A percentile compares a stretch with the other conserved stretches of the same genome.
These are phyloP conservation scores for Anthoptus insignis DNA, from an alignment of 2,888 invertebrate genomes.

Conservation along the genomic window DNA sequence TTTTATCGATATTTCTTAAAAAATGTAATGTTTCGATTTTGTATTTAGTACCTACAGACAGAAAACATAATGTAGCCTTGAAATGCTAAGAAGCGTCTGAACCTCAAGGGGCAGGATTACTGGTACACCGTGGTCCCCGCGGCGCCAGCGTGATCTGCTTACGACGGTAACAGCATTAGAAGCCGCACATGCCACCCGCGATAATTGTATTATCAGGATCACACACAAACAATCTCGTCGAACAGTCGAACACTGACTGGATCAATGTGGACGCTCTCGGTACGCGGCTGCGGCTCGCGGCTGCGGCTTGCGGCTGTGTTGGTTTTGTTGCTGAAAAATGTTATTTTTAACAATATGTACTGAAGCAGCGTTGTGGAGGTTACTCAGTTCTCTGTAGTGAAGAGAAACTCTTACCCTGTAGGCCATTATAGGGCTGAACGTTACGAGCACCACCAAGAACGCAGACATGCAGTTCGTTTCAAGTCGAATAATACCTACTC, in stretches of 20 bases:
- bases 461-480: background rate
- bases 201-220: background rate
- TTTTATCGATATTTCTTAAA: no score
- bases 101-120: background rate
- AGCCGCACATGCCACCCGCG: background rate
- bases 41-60: no score
- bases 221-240: background rate
- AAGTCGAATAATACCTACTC: slow-evolving; percentile 3
- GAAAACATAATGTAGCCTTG: background rate
- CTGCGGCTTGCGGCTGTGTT: background rate
- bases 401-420: no score
- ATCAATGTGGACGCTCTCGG: no score
- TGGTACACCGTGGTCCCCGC: background rate
- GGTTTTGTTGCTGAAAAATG: no score
- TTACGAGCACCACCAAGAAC: background rate
- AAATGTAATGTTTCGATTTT: no score
- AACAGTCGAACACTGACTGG: background rate
- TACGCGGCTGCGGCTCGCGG: background rate
- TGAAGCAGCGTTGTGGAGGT: no score
- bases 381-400: no score
- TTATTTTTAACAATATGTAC: no score
- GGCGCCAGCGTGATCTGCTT: background rate
- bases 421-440: no score
- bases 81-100: background rate
- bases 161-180: slow-evolving; percentile 4